phyloP scores from a whole-genome alignment of 2,888 invertebrate genomes.

The Acleris cristana region DNA sequence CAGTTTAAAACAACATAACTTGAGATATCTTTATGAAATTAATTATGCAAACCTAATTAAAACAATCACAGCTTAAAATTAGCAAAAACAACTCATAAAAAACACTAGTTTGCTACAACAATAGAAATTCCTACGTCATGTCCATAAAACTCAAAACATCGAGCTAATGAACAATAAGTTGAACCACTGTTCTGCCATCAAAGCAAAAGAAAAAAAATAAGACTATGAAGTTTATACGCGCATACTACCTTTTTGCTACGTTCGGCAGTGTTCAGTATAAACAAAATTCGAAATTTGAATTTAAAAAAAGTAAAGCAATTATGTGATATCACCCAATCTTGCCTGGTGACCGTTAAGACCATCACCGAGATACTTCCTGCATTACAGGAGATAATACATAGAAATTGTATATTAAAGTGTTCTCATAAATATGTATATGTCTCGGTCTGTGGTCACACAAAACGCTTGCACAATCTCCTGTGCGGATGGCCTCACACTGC shows the following conservation, averaged over 20 bases:
- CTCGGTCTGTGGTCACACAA: slow-evolving; percentile 79
- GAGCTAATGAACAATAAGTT: slow-evolving; percentile 18
- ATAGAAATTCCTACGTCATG: slow-evolving; percentile 31
- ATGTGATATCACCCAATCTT: slow-evolving; percentile 63
- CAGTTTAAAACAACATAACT: too few relatives aligned
- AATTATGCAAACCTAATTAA: too few relatives aligned
- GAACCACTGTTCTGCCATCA: slow-evolving; percentile 1
- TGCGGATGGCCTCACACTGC: slow-evolving; percentile 59
- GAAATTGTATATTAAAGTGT: slow-evolving; percentile 82
- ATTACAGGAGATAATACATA: slow-evolving; percentile 82
- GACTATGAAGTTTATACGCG: too few relatives aligned
- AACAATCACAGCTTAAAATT: slow-evolving; percentile 9
- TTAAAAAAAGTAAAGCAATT: slow-evolving; percentile 58
- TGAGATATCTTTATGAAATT: too few relatives aligned
- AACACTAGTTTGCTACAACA: slow-evolving; percentile 16
- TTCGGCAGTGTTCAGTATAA: slow-evolving; percentile 14
- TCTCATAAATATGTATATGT: slow-evolving; percentile 83
- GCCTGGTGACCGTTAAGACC: slow-evolving; percentile 78
- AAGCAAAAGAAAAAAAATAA: too few relatives aligned
- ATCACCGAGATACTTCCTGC: slow-evolving; percentile 78
- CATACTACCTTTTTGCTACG: too few relatives aligned
- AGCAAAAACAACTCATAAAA: slow-evolving; percentile 10
- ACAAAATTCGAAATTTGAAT: slow-evolving; percentile 36
- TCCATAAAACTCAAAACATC: slow-evolving; percentile 17
- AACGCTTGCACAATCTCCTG: slow-evolving; percentile 79